phyloP scores from a whole-genome alignment of 2,797 vertebrate species.

The Brachyalestes nurse region DNA sequence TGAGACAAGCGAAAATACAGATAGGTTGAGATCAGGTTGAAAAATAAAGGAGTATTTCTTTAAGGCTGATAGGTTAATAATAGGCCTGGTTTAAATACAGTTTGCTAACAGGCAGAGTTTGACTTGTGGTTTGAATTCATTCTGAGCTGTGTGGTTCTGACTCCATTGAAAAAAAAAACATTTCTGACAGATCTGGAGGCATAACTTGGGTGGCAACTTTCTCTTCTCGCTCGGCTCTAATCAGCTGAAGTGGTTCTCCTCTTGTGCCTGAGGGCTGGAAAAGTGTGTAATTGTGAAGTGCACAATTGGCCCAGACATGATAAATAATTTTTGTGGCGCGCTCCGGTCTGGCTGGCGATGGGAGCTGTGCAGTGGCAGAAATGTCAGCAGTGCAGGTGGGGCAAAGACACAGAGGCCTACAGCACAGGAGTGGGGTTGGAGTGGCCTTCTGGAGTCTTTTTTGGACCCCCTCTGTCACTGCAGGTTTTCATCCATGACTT shows the following conservation, averaged over 20 bases:
- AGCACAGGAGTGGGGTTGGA: too few relatives aligned
- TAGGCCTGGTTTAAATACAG: too few relatives aligned
- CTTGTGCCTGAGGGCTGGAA: constrained; percentile 28
- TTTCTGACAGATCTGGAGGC: constrained; percentile 24
- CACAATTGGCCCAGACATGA: constrained; percentile 55
- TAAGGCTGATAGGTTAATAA: too few relatives aligned
- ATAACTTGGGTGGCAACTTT: constrained; percentile 40
- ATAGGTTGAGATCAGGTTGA: too few relatives aligned
- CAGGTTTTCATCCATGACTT: not conserved
- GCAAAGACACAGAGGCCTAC: not conserved
- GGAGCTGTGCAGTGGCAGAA: not conserved
- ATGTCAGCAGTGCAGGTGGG: not conserved
- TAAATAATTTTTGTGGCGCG: constrained; percentile 62
- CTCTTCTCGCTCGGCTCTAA: constrained; percentile 30
- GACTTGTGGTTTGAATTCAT: not conserved
- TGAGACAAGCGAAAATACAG: too few relatives aligned
- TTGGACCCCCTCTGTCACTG: not conserved
- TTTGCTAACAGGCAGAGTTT: too few relatives aligned
- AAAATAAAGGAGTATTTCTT: too few relatives aligned
- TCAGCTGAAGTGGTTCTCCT: constrained; percentile 33
- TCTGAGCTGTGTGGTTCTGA: not conserved
- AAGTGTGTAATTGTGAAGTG: constrained; percentile 61
- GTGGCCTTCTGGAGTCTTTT: not conserved
- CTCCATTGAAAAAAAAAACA: constrained; percentile 6
- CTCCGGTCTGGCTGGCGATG: not conserved